A percentile compares a stretch with the other conserved stretches of the same genome.
phyloP scores from a whole-genome alignment of 1,140 invertebrate species.

The Procambarus virginalis region DNA sequence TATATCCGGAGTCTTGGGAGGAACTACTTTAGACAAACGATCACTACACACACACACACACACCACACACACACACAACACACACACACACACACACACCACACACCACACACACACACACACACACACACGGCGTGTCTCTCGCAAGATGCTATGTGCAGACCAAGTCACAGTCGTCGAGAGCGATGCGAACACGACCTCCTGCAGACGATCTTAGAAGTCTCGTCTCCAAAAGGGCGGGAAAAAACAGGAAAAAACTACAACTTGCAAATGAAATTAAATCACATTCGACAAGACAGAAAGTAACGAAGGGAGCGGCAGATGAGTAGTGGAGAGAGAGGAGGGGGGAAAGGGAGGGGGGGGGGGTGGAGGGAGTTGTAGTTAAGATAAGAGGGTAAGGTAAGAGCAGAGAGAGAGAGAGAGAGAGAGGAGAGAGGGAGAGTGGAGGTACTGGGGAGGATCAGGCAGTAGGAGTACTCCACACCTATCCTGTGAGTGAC shows the following conservation, averaged over 20 bases:
- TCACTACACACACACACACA: too few relatives aligned
- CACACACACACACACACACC: too few relatives aligned
- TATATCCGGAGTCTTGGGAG: too few relatives aligned
- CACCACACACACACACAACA: too few relatives aligned
- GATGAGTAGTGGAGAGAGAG: background rate
- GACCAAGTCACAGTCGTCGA: background rate
- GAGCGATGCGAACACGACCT: background rate
- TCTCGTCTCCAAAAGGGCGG: background rate
- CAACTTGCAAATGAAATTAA: background rate
- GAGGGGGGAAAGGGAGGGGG: background rate
- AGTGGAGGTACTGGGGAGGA: too few relatives aligned
- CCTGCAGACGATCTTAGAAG: background rate
- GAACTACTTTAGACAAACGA: too few relatives aligned
- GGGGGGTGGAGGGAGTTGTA: background rate
- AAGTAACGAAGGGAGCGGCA: background rate
- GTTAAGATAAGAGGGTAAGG: background rate
- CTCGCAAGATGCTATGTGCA: background rate
- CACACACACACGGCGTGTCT: too few relatives aligned
- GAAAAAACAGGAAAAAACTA: background rate
- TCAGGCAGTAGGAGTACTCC: too few relatives aligned
- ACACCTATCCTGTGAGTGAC: too few relatives aligned
- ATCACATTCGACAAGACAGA: background rate
- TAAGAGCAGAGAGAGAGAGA: constrained; percentile 2
- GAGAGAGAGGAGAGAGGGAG: too few relatives aligned
- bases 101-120: too few relatives aligned